phyloP scores from a whole-genome alignment of 2,797 vertebrate species.

The Trichosurus vulpecula region DNA sequence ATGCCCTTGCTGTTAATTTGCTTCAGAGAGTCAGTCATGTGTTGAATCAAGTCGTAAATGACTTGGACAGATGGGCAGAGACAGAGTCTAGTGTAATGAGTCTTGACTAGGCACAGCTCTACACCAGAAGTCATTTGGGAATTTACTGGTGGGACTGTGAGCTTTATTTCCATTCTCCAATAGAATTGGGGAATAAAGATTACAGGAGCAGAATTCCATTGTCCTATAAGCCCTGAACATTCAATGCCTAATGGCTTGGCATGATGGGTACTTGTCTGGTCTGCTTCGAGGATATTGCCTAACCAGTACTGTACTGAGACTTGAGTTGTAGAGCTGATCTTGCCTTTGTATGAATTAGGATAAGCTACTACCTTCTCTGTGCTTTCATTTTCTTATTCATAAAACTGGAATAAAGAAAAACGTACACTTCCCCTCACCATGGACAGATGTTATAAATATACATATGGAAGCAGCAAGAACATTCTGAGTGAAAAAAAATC shows the following conservation, averaged over 20 bases:
- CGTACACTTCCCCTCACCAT: not conserved
- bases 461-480: not conserved
- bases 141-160: not conserved
- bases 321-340: constrained; percentile 14
- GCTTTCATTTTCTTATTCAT: constrained; percentile 31
- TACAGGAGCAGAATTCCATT: not conserved
- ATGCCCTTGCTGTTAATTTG: constrained; percentile 21
- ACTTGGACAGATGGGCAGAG: constrained; percentile 18
- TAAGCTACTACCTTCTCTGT: not conserved
- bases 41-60: constrained; percentile 41
- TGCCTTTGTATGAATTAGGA: not conserved
- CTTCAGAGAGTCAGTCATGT: constrained; percentile 22
- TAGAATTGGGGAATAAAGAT: not conserved
- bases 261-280: not conserved
- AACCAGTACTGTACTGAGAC: not conserved
- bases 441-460: not conserved
- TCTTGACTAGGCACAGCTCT: constrained; percentile 28
- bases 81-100: constrained; percentile 22
- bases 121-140: not conserved
- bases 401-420: constrained; percentile 2
- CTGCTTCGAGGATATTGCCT: not conserved
- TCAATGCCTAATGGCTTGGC: not conserved
- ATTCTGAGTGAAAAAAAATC: not conserved
- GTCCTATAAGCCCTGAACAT: not conserved
- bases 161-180: constrained; percentile 33